Base-by-base conservation (phyloP, 2,797 vertebrate genomes). In the Manis pentadactyla region DNA sequence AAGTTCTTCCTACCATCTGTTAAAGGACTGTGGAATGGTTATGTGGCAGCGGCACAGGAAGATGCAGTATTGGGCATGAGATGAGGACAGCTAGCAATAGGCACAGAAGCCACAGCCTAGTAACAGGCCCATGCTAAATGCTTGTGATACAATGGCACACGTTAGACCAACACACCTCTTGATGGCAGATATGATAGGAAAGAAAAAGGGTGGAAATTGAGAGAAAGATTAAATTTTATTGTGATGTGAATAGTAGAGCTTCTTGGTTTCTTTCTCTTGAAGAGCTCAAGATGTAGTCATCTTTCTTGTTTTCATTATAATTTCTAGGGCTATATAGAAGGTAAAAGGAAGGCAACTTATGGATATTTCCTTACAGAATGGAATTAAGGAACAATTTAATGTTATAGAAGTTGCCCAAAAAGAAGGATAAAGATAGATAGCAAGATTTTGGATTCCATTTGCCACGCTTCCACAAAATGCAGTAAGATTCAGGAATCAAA, bases 1-100 rank as follows among this genome's bases (percentile, higher is more conserved):
- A 85, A 82, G 49, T 46, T 87, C 83, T 93, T 92, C 55, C 75
- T 84, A 31, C 71, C 79, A 93, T 89, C 86, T 97, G 95, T 90
- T 66, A 73, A 86, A 95, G 68, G 55, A 78, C 83, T 57, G 37
- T 61, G 79, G 87, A n/a, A 64, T 73, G 79, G 61, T 42, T 27
- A 10, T 69, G 84, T 90, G 63, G 51, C 64, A 64, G 84, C 77
- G 82, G 53, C 82, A 42, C 4, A 19, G 75, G 61, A 42, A 91
- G 53, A 86, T 37, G 59, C 39, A 77, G n/a, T 29, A 25, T 15
- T 73, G 42, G 39, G 27, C 68, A 75, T 88, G 69, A 84, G 89
- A 25, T 17, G 34, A 94, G 69, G 74, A 81, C 57, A 90, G 81
- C 71, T 57, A 57, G n/a, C 34, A 49, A 59, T 11, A 37, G 37